These are phyloP conservation scores for Plemyria rubiginata DNA, from an alignment of 2,888 invertebrate species.

Conservation along the genomic window DNA sequence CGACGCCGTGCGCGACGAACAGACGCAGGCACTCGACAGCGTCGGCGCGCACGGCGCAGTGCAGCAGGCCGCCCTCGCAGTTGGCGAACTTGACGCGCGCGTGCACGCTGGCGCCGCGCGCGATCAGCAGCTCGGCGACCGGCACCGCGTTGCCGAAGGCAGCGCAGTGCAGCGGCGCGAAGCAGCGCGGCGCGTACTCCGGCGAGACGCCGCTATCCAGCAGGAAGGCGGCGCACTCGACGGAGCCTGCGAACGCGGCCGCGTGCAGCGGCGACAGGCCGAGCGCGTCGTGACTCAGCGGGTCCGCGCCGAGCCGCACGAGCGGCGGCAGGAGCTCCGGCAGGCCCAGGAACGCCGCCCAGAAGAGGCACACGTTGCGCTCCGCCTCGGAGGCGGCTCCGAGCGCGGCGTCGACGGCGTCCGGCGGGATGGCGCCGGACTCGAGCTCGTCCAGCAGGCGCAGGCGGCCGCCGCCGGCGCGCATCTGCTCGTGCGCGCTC, in stretches of 20 bases:
- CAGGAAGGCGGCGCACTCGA: constrained; percentile 88
- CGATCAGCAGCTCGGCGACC: constrained; percentile 91
- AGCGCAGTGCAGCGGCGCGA: constrained; percentile 94
- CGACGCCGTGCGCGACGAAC: constrained; percentile 90
- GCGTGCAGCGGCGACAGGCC: constrained; percentile 91
- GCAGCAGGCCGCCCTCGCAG: constrained; percentile 91
- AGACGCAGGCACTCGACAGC: constrained; percentile 91
- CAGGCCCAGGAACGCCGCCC: constrained; percentile 90
- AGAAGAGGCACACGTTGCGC: constrained; percentile 89
- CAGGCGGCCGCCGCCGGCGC: constrained; percentile 87
- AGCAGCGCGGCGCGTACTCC: constrained; percentile 88
- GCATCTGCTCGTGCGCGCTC: constrained; percentile 90
- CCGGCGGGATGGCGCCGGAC: constrained; percentile 86
- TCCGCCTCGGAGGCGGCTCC: constrained; percentile 87
- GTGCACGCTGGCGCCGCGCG: constrained; percentile 88
- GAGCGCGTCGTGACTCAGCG: constrained; percentile 88
- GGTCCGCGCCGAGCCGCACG: constrained; percentile 88
- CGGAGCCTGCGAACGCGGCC: constrained; percentile 91
- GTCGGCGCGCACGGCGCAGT: constrained; percentile 94
- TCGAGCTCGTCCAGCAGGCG: constrained; percentile 90
- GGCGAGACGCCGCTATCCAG: constrained; percentile 88
- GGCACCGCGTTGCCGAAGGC: constrained; percentile 94
- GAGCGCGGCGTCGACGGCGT: constrained; percentile 81
- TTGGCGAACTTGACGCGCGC: constrained; percentile 87
- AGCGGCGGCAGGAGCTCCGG: constrained; percentile 87